Base-by-base conservation (phyloP, 2,113 vertebrate genomes). In the Heterotis niloticus region DNA sequence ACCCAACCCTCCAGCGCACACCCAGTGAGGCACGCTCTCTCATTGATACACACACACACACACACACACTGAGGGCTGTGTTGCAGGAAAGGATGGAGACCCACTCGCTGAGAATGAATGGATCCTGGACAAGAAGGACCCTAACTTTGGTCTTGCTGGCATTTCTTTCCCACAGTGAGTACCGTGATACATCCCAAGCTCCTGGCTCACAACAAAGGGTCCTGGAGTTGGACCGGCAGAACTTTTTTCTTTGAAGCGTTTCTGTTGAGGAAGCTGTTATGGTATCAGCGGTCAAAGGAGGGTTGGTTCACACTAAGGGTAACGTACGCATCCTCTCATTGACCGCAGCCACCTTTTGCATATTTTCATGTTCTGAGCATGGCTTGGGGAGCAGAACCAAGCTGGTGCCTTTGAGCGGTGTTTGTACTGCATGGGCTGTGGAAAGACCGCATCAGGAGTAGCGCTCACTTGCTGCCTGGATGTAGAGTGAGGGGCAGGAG, bases 401-500 rank as follows among this genome's bases (percentile, higher is more conserved):
- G 34, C 34, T 44, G 34, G 34, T 44, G 7, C 34, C n/a, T 44
- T 71, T 71, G 20, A 54, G 18, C 11, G 10, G 34, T 5, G 20
- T 1, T 5, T 16, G 69, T 5, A 1, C 0, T 14, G 51, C 51
- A 20, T 4, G 64, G 64, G 23, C 64, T 23, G 44, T 54, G 29
- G 44, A 71, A 71, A 7, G n/a, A 54, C 34, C 23, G 34, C 34
- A 77, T n/a, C 12, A 79, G 77, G 11, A 16, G 65, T 62, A 77
- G 17, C 64, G 60, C 67, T n/a, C 54, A 62, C 64, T 77, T 64
- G 72, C 75, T 75, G 84, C 75, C 64, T 83, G 80, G 81, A 57
- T 64, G 62, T 67, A 23, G 69, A 24, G 69, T 51, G 24, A 12
- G 54, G 51, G 1, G n/a, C 10, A 20, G 69, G 69, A 18, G 34